Evolutionary conservation across 2,797 vertebrate genomes (phyloP), one percentile per base, ranked within the genome.

Genomic region (Sitta carolinensis): DNA sequence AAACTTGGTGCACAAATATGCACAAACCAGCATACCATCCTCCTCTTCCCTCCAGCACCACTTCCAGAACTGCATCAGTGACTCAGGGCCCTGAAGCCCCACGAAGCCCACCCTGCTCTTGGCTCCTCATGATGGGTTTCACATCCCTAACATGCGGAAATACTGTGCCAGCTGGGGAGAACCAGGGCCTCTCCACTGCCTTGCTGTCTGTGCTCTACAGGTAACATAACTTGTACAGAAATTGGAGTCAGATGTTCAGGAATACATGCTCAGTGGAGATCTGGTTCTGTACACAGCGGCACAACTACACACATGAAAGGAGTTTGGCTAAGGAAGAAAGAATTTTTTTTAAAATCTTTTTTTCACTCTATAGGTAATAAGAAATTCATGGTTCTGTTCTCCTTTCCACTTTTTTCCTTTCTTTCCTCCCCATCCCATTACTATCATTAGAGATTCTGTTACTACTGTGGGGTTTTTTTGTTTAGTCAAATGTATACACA

Each of bases 11-110:
- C 43, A 88, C 43, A 88, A 64, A 61, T 9, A 77, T 22, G 32
- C 38, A 47, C 1, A 6, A 85, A 70, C 16, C 43, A 51, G 11
- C 0, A 0, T 25, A 30, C 17, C 38, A 43, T 10, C 17, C 64
- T 76, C 30, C 48, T 47, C 3, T 27, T 67, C 42, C n/a, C 69
- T 82, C 48, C 74, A 73, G 59, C 40, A 66, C 38, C 52, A 61
- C 38, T 38, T 59, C 27, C 58, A 4, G 4, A 55, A 21, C 57
- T 66, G 38, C 52, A 84, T 5, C 62, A 51, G 38, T 5, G 51
- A 66, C 40, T 15, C 27, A 14, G 6, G 40, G 38, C 36, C 20
- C 62, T 51, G 32, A 66, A 55, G 32, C 16, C 16, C 16, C 40
- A 38, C 1, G 4, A 20, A 82, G 51, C 7, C 32, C 74, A 76